Percentiles rank a stretch among this genome's conserved stretches.
Conservation (phyloP, 92 coral and sea anemone genomes). For the Porites rus region DNA sequence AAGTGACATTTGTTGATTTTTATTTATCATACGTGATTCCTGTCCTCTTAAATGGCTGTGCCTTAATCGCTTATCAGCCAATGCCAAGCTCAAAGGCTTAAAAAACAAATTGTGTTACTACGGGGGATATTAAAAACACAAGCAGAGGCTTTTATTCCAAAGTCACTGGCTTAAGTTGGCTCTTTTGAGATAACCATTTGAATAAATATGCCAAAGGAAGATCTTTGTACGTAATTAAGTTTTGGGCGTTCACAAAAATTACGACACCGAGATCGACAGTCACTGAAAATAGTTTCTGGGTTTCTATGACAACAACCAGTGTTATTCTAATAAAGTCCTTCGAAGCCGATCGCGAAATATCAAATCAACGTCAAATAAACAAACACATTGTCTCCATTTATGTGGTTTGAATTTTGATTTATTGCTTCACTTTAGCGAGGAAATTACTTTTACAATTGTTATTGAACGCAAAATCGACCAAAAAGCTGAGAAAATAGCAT, state of each 20-base stretch:
- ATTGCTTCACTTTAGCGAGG: slow-evolving; percentile 18
- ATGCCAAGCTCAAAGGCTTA: neutral
- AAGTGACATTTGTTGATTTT: slow-evolving; percentile 38
- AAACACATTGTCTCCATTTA: slow-evolving; percentile 7
- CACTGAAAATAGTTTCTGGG: neutral
- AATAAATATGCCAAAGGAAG: slow-evolving; percentile 17
- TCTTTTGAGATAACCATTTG: slow-evolving; percentile 2
- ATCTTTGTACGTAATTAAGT: slow-evolving; percentile 20
- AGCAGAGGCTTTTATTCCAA: slow-evolving; percentile 11
- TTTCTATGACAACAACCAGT: slow-evolving; percentile 37
- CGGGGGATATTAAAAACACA: neutral
- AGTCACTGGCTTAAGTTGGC: slow-evolving; percentile 13
- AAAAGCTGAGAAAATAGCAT: too few relatives aligned
- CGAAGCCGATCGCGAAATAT: slow-evolving; percentile 18
- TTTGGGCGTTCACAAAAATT: slow-evolving; percentile 1
- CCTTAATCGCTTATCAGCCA: slow-evolving; percentile 18
- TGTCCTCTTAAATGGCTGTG: neutral
- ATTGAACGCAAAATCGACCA: neutral
- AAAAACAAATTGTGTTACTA: neutral
- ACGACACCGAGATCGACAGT: slow-evolving; percentile 3
- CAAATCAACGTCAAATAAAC: slow-evolving; percentile 27
- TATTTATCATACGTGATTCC: neutral
- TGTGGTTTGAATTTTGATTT: slow-evolving; percentile 33
- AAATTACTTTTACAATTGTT: slow-evolving; percentile 26
- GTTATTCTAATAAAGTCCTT: slow-evolving; percentile 50